Evolutionary conservation across 2,113 vertebrate genomes (phyloP).

Genomic region (Dermatemys mawii): DNA sequence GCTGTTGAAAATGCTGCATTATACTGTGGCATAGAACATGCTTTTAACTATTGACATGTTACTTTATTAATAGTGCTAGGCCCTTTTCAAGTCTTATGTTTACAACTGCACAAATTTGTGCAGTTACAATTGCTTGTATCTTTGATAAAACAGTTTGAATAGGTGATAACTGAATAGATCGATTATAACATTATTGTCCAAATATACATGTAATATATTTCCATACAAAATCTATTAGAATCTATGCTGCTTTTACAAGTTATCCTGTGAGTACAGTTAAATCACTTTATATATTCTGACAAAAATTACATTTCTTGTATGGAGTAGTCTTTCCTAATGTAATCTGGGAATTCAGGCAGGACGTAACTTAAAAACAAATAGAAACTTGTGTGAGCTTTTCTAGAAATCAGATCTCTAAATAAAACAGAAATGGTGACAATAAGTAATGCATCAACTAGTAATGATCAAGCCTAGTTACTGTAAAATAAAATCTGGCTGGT

Average conservation of each 20-base stretch:
- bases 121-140: not conserved
- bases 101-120: not conserved
- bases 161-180: not conserved
- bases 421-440: conserved; percentile 25
- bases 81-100: not conserved
- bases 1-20: not conserved
- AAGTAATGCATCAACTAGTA: conserved; percentile 48
- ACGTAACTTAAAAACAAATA: not conserved
- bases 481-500: conserved; percentile 49
- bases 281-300: conserved; percentile 14
- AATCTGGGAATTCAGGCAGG: conserved; percentile 16
- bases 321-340: conserved; percentile 8
- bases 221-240: not conserved
- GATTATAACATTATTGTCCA: not conserved
- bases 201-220: not conserved
- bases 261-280: not conserved
- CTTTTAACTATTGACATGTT: conserved; percentile 1
- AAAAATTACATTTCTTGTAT: conserved; percentile 41
- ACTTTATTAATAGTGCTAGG: not conserved
- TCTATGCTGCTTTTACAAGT: not conserved
- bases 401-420: conserved; percentile 57
- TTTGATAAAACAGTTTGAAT: not conserved
- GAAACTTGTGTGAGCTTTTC: conserved; percentile 16
- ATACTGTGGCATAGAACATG: not conserved
- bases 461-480: conserved; percentile 44